Evolutionary conservation across 2,797 vertebrate genomes (phyloP).

Genomic region (Takifugu ocellatus): DNA sequence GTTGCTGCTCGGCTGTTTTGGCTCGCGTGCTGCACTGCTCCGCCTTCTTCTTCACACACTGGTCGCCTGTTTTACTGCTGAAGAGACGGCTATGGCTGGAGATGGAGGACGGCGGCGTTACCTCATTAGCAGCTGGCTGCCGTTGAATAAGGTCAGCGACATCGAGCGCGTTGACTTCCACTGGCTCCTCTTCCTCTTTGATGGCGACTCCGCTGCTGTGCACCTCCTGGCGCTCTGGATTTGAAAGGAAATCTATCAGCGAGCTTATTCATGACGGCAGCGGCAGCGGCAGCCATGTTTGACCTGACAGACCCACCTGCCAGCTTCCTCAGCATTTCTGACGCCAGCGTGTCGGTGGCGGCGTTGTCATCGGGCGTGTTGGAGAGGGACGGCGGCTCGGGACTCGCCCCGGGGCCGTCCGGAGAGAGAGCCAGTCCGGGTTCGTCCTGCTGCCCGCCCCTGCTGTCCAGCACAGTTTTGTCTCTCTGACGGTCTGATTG

Average conservation of each 20-base stretch:
- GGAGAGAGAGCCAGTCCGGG: slow-evolving; percentile 68
- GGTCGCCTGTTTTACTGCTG: slow-evolving; percentile 44
- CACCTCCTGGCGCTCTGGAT: slow-evolving; percentile 63
- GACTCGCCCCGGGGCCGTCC: slow-evolving; percentile 69
- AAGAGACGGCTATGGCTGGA: slow-evolving; percentile 15
- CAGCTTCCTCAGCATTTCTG: slow-evolving; percentile 66
- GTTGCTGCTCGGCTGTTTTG: slow-evolving; percentile 37
- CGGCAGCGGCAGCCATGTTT: too few relatives aligned
- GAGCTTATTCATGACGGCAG: neutral
- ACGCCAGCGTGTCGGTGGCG: slow-evolving; percentile 62
- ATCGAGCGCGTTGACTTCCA: slow-evolving; percentile 43
- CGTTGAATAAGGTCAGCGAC: slow-evolving; percentile 13
- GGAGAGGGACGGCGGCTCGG: slow-evolving; percentile 52
- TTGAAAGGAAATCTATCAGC: slow-evolving; percentile 14
- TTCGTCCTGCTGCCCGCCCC: slow-evolving; percentile 61
- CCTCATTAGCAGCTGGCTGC: slow-evolving; percentile 26
- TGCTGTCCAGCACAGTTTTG: slow-evolving; percentile 19
- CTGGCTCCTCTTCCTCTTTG: slow-evolving; percentile 67
- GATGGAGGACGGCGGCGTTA: neutral
- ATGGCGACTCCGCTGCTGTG: slow-evolving; percentile 37
- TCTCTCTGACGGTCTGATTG: slow-evolving; percentile 31
- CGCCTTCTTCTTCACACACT: neutral
- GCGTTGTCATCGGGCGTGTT: slow-evolving; percentile 54
- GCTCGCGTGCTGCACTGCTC: slow-evolving; percentile 25
- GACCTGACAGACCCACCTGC: slow-evolving; percentile 45